Evolutionary conservation across 2,113 vertebrate genomes (phyloP).

Genomic region (Echinops telfairi): DNA sequence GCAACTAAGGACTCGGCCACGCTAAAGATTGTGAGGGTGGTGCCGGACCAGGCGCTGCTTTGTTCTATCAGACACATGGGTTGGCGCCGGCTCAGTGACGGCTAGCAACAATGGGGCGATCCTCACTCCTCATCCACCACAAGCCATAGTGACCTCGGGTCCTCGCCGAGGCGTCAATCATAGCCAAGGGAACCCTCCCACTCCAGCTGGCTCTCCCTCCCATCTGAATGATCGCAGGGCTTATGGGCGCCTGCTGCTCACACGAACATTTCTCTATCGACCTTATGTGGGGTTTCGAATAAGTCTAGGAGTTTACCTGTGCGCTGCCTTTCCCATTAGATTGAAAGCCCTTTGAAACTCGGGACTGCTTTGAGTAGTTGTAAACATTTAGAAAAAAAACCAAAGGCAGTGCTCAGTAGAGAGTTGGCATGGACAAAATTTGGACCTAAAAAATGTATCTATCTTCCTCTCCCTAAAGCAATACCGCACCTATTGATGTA

Average conservation of each 20-base stretch:
- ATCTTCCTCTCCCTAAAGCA: neutral
- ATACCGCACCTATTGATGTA: neutral
- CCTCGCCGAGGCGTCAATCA: neutral
- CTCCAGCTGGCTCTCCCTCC: neutral
- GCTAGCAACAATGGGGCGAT: neutral
- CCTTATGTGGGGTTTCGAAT: neutral
- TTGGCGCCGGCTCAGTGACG: neutral
- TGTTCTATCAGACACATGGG: neutral
- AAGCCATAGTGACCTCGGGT: neutral
- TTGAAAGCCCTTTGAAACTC: constrained; percentile 21
- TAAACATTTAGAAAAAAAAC: neutral
- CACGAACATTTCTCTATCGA: neutral
- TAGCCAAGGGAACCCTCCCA: neutral
- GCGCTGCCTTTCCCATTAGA: neutral
- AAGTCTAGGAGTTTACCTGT: neutral
- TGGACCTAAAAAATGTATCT: neutral
- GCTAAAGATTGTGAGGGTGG: neutral
- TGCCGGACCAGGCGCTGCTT: neutral
- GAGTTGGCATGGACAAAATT: neutral
- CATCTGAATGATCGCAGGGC: neutral
- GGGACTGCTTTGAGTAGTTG: neutral
- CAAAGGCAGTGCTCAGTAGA: neutral
- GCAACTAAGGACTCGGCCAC: neutral
- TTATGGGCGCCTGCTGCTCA: neutral
- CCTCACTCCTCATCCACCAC: neutral